Evolutionary conservation across 2,113 vertebrate genomes (phyloP).

Genomic region (Phylloscopus whistleri): DNA sequence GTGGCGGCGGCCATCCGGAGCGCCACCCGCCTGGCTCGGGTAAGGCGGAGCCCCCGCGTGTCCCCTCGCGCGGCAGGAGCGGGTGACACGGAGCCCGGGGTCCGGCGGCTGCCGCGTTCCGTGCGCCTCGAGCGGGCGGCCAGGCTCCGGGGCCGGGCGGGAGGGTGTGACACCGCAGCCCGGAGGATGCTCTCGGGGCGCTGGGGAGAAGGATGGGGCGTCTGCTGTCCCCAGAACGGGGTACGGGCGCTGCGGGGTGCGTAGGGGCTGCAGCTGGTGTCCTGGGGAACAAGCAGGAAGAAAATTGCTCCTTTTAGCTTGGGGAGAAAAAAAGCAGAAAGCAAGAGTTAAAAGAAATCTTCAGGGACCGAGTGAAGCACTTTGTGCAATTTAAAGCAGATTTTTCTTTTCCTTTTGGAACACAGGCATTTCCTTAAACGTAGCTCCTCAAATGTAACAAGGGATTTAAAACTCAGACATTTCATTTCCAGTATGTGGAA

Average conservation of each 20-base stretch:
- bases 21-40: slow-evolving; percentile 84
- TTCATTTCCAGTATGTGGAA: background rate
- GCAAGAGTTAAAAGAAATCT: background rate
- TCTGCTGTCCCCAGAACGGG: fast-evolving
- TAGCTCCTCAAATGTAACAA: background rate
- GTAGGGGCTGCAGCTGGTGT: background rate
- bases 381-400: background rate
- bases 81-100: fast-evolving
- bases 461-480: background rate
- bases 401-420: background rate
- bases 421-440: background rate
- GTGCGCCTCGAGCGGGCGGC: background rate
- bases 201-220: fast-evolving
- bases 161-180: background rate
- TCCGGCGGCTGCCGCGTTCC: background rate
- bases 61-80: no score
- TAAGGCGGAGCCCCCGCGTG: slow-evolving; percentile 55
- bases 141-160: fast-evolving
- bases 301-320: background rate
- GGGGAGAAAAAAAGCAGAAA: background rate
- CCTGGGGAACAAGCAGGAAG: background rate
- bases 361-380: background rate
- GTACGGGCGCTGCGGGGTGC: background rate
- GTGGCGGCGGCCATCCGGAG: slow-evolving; percentile 89
- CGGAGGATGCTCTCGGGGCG: background rate